Evolutionary conservation across 2,113 vertebrate genomes (phyloP), one percentile per base, ranked within the genome.

Genomic region (Rostratula benghalensis): DNA sequence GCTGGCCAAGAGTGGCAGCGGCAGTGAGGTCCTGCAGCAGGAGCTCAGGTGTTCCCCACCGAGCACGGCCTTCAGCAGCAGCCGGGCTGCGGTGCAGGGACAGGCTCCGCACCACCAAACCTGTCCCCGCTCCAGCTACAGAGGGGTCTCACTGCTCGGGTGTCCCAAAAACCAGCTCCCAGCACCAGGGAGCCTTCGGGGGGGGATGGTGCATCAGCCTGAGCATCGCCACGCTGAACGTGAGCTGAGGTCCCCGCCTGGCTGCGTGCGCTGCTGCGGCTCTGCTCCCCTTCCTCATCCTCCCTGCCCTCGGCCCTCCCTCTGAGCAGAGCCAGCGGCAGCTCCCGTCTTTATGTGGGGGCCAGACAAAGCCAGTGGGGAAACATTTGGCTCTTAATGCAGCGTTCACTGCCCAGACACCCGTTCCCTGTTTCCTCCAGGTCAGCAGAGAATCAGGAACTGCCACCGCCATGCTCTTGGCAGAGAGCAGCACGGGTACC

Each of bases 371-470:
- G 51, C 67, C 60, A 68, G 61, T 56, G 87, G 78, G 94, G 87
- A 71, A 63, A 77, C 23, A 31, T 64, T 94, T 84, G 83, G 74
- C 84, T 48, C 89, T 48, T 89, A 37, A 59, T 83, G 90, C 87
- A 71, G 82, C 5, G 21, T 83, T 92, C 89, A 51, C 91, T 94
- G 93, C 96, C 94, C 93, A 91, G 93, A 94, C 94, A 89, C 79
- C 91, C 93, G 3, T 94, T 95, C 96, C 96, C 93, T 90, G 93
- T 96, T 95, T 95, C 31, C 95, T 96, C 87, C 94, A 97, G 96
- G 91, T 94, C 95, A 96, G 95, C 96, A 96, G 96, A 97, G 95
- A 89, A 95, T 85, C 96, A 96, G 95, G 93, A 97, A 71, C 89
- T 95, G 96, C 94, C 95, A 91, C 57, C 81, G 39, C 94, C 94